A percentile compares a stretch with the other conserved stretches of the same genome.
Conservation (phyloP, 2,888 invertebrate genomes). For the Rhagophthalmus giganteus region DNA sequence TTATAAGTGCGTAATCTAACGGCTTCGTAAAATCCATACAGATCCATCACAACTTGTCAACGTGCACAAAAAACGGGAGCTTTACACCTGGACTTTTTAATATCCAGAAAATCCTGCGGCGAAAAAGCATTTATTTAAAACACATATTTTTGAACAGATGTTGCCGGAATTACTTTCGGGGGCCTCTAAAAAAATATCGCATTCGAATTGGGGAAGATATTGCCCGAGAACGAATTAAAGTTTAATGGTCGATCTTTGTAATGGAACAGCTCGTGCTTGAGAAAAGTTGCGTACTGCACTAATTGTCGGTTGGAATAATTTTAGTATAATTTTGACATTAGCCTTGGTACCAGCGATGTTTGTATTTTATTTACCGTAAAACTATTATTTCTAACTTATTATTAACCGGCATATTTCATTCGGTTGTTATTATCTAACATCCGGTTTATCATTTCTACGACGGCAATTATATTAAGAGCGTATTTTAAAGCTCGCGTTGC, state of each 20-base stretch:
- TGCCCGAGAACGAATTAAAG: constrained; percentile 20
- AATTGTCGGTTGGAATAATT: no score
- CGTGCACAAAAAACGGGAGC: constrained; percentile 36
- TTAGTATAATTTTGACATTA: neutral
- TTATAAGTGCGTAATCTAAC: constrained; percentile 45
- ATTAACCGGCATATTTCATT: neutral
- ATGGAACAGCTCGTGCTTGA: no score
- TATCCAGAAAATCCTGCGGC: constrained; percentile 46
- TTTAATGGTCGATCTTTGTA: constrained; percentile 12
- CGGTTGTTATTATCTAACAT: neutral
- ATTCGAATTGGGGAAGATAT: constrained; percentile 18
- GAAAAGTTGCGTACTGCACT: no score
- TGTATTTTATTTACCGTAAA: neutral
- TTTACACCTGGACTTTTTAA: constrained; percentile 46
- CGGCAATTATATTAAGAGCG: no score
- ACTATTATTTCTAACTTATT: no score
- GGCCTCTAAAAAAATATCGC: constrained; percentile 29
- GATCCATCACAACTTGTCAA: constrained; percentile 53
- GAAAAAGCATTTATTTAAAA: constrained; percentile 47
- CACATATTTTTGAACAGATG: constrained; percentile 49
- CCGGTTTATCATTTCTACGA: neutral
- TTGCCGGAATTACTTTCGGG: constrained; percentile 43
- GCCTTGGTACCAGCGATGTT: neutral
- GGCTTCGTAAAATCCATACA: constrained; percentile 38
- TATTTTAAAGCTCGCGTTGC: no score